Conservation (phyloP, 2,113 vertebrate species). For the Cisticola juncidis region DNA sequence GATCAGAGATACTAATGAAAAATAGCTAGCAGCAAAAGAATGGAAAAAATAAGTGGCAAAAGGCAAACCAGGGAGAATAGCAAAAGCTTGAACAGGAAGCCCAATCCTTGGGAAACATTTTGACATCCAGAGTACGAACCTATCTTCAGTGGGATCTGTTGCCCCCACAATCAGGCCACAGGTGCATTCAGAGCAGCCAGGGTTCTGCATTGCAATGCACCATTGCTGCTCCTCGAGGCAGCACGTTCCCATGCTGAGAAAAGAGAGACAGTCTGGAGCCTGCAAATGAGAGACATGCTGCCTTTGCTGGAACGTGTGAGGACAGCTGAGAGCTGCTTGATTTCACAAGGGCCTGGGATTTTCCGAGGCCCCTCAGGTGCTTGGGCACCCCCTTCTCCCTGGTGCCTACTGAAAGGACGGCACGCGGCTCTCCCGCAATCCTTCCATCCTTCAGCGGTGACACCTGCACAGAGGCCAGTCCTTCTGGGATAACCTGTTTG, state of each 20-base stretch:
- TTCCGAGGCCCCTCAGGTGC: background rate
- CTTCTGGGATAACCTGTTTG: background rate
- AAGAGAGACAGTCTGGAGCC: constrained; percentile 33
- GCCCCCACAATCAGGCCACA: background rate
- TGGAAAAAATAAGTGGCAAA: constrained; percentile 24
- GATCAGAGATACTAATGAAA: constrained; percentile 1
- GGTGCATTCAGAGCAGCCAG: background rate
- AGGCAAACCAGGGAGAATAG: background rate
- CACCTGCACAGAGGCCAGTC: background rate
- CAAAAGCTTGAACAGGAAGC: constrained; percentile 1
- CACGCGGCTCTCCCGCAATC: background rate
- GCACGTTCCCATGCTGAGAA: background rate
- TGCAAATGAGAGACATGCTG: background rate
- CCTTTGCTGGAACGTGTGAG: background rate
- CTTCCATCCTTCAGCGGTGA: fast-evolving
- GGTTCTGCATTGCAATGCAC: background rate
- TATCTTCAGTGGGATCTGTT: constrained; percentile 7
- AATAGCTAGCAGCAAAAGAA: constrained; percentile 25
- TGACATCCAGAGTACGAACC: background rate
- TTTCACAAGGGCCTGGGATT: background rate
- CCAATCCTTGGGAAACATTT: background rate
- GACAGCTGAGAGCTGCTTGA: background rate
- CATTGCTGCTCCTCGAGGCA: background rate
- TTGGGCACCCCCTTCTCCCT: background rate
- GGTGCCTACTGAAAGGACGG: fast-evolving